Evolutionary conservation across 1,140 invertebrate species (phyloP), one percentile per base, ranked within the genome.

Genomic region (Lucilia sericata): DNA sequence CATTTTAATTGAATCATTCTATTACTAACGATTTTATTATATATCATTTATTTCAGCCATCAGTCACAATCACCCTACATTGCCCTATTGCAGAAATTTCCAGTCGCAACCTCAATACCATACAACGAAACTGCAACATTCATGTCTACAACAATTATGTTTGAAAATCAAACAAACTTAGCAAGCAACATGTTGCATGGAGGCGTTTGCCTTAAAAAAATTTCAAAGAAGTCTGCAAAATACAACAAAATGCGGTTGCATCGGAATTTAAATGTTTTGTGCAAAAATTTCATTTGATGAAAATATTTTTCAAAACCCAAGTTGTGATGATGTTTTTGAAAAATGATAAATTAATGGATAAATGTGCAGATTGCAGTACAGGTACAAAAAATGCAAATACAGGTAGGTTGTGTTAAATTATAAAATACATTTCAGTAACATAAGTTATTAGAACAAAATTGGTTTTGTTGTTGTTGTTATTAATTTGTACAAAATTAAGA

Each of bases 201-300:
- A 70, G 60, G 60, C 17, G 60, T 70, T 70, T 70, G 17, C 19
- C 36, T n/a, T n/a, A n/a, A n/a, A n/a, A n/a, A n/a, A n/a, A n/a
- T n/a, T n/a, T n/a, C 36, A 21, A 21, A 70, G 5, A 51, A 70
- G 5, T 70, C 60, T 70, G 60, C 60, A 70, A 70, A 21, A 21
- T 21, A 17, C 60, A 70, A 70, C 60, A 70, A 70, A 70, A 70
- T 9, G 19, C 60, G 19, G 60, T 70, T 70, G 60, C 60, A 70
- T 70, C 17, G 60, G 60, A 70, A 70, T 70, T 70, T 70, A 70
- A 65, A 70, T 21, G n/a, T 70, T 21, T 21, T n/a, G n/a, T 21
- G 60, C 60, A 70, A 70, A 70, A 70, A 70, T 70, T 55, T 55
- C n/a, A 70, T 70, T 70, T 8, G 51, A 3, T 36, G 12, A 55